These are phyloP conservation scores for Volucella inflata DNA, from an alignment of 2,888 invertebrate species.

Conservation along the genomic window DNA sequence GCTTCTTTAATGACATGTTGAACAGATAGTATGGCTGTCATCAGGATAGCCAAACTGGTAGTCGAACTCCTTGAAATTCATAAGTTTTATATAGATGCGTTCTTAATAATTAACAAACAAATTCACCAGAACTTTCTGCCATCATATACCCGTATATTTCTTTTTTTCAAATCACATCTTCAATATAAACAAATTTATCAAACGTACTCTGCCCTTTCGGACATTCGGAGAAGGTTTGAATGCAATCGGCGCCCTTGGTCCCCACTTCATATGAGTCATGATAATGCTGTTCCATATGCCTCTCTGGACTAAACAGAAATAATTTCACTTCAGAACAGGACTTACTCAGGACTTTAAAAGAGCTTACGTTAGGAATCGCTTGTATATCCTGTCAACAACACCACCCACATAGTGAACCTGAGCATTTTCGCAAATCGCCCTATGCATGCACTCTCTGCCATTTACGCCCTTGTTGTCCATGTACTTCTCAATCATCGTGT, in stretches of 20 bases:
- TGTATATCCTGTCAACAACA: slow-evolving; percentile 44
- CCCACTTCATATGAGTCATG: slow-evolving; percentile 55
- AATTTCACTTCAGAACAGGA: neutral
- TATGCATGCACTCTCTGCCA: slow-evolving; percentile 47
- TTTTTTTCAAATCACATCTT: slow-evolving; percentile 36
- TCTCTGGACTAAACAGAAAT: slow-evolving; percentile 42
- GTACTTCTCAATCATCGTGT: slow-evolving; percentile 50
- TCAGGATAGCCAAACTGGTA: too few relatives aligned
- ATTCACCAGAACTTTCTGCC: neutral
- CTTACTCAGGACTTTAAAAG: neutral
- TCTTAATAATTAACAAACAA: too few relatives aligned
- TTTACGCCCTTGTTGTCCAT: slow-evolving; percentile 46
- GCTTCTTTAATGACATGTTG: too few relatives aligned
- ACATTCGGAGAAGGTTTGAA: slow-evolving; percentile 44
- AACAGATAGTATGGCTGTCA: too few relatives aligned
- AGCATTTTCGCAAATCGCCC: slow-evolving; percentile 52
- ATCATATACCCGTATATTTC: too few relatives aligned
- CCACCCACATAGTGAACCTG: slow-evolving; percentile 1
- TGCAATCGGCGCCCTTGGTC: slow-evolving; percentile 49
- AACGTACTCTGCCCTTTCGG: slow-evolving; percentile 56
- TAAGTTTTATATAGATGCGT: too few relatives aligned
- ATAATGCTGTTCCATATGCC: slow-evolving; percentile 50
- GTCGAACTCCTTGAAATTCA: too few relatives aligned
- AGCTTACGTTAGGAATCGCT: slow-evolving; percentile 48
- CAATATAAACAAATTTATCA: slow-evolving; percentile 53